These are phyloP conservation scores for Rynchops niger DNA, from an alignment of 2,113 vertebrate species.

Conservation along the genomic window DNA sequence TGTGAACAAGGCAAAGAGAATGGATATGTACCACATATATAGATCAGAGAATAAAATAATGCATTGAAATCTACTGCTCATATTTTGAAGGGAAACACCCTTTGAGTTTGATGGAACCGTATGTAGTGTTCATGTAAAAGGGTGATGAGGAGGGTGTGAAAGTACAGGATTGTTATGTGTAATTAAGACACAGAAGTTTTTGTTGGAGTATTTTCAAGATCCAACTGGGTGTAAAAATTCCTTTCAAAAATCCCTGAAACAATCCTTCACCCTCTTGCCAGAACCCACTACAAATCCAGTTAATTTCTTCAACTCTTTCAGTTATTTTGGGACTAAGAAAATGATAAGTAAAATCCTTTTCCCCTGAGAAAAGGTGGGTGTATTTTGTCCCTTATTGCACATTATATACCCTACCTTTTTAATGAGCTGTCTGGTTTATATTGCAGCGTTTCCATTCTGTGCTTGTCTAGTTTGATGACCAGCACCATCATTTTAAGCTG, in stretches of 20 bases:
- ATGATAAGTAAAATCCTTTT: not conserved
- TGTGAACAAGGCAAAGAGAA: not conserved
- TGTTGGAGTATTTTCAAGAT: not conserved
- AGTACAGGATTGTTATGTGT: not conserved
- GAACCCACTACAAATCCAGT: not conserved
- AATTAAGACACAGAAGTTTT: not conserved
- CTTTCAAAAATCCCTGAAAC: not conserved
- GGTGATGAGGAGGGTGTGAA: not conserved
- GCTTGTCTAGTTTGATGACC: slow-evolving; percentile 20
- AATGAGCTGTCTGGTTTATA: slow-evolving; percentile 2
- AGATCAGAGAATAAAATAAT: not conserved
- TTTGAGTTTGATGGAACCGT: not conserved
- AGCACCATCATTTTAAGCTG: not conserved
- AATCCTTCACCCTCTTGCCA: not conserved
- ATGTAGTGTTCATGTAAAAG: not conserved
- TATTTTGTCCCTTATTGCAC: not conserved
- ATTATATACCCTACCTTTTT: not conserved
- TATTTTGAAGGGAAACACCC: not conserved
- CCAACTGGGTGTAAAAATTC: not conserved
- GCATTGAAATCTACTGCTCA: not conserved
- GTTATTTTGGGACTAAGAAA: not conserved
- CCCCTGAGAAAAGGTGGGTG: not conserved
- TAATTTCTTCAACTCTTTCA: not conserved
- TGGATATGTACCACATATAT: not conserved
- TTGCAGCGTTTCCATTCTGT: not conserved